phyloP scores from a whole-genome alignment of 2,888 invertebrate species.

The Drosophila kanekoi region DNA sequence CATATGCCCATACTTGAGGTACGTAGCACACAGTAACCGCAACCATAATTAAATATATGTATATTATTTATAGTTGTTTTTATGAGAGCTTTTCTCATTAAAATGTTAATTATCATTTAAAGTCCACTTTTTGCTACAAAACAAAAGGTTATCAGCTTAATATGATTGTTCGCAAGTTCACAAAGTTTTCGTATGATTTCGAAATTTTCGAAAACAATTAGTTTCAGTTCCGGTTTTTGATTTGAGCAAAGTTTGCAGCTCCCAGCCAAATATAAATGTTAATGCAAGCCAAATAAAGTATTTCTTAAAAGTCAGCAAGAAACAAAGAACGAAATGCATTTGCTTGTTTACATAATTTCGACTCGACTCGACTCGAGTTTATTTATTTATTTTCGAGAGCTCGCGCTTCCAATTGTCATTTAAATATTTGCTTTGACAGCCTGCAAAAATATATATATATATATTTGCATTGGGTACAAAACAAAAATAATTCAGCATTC shows the following conservation, averaged over 20 bases:
- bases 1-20: neutral
- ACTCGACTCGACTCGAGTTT: neutral
- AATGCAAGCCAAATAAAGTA: conserved; percentile 1
- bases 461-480: conserved; percentile 43
- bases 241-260: neutral
- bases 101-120: conserved; percentile 39
- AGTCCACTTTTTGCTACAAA: conserved; percentile 15
- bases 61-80: neutral
- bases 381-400: neutral
- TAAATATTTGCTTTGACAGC: conserved; percentile 36
- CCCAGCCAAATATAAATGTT: neutral
- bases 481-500: conserved; percentile 13
- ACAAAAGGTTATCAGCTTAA: conserved; percentile 29
- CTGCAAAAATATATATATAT: conserved; percentile 45
- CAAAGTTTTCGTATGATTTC: neutral
- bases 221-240: neutral
- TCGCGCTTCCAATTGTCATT: conserved; percentile 17
- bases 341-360: conserved; percentile 10
- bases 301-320: conserved; percentile 10
- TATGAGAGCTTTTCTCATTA: conserved; percentile 8
- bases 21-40: neutral
- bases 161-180: no score
- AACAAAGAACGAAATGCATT: no score
- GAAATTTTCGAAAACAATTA: neutral
- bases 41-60: neutral